Percentiles rank a stretch among this genome's conserved stretches.
These are phyloP conservation scores for Ochotona princeps DNA, from an alignment of 2,113 vertebrate genomes.

Conservation along the genomic window DNA sequence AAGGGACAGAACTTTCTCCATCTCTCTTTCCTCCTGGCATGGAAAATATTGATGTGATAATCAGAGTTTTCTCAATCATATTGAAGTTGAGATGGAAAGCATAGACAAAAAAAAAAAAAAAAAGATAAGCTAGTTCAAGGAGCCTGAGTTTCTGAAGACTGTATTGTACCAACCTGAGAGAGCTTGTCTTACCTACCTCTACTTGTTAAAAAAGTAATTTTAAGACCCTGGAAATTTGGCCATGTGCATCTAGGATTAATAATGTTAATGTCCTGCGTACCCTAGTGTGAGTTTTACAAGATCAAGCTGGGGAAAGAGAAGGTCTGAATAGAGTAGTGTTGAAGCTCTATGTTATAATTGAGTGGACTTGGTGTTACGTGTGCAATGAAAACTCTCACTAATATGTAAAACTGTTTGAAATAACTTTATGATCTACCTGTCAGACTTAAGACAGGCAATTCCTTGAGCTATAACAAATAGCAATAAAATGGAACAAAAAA, in stretches of 20 bases:
- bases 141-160: neutral
- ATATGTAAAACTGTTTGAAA: neutral
- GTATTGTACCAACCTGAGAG: fast-evolving
- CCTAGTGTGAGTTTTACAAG: neutral
- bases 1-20: neutral
- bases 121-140: neutral
- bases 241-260: neutral
- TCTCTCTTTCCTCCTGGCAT: neutral
- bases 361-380: neutral
- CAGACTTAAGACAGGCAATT: neutral
- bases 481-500: neutral
- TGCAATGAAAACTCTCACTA: neutral
- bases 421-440: neutral
- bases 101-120: neutral
- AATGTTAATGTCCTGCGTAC: neutral
- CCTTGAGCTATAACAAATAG: neutral
- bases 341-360: neutral
- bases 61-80: neutral
- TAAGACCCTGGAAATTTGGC: neutral
- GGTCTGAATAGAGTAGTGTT: neutral
- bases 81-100: neutral
- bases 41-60: neutral
- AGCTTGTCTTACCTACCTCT: neutral
- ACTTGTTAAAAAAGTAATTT: neutral
- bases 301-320: neutral